Evolutionary conservation across 2,888 invertebrate genomes (phyloP), one percentile per base, ranked within the genome.

Genomic region (Crocallis elinguaria): DNA sequence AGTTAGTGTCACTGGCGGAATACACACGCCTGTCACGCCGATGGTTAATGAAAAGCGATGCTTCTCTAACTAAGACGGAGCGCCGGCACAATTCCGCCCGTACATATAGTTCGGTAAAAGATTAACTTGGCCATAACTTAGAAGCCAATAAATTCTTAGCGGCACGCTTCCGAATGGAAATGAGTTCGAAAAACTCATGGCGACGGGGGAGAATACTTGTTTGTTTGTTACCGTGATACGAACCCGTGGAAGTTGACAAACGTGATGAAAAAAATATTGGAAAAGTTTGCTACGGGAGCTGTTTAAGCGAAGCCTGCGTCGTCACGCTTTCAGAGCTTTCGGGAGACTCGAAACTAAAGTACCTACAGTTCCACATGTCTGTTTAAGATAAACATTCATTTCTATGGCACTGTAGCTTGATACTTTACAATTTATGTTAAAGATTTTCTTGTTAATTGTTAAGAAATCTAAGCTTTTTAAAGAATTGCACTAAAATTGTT

Each of bases 261-360:
- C 77, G 73, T 79, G 80, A 86, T 84, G 82, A 82, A 83, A 86
- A 86, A 85, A 86, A 87, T 88, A 88, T 88, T 86, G 83, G 82
- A 78, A 84, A 88, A 88, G 80, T 87, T 88, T 75, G 41, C 51
- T 57, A 57, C 61, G 57, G 60, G 65, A 74, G 66, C 72, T 79
- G 69, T 73, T 77, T 73, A 79, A 81, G 72, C 60, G 69, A 68
- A 71, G 67, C 65, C 67, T 58, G 55, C 60, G 66, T 67, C 65
- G 67, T 63, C 64, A 43, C 62, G 66, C 65, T 66, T 39, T 19
- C 46, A 33, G 48, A 67, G 67, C 66, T 70, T 72, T 74, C 42
- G 41, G 57, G 49, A 50, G 60, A 58, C 30, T 29, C 25, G 9
- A 27, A 17, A 6, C 13, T 13, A 23, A 33, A 42, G 42, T 32